Evolutionary conservation across 2,888 invertebrate species (phyloP).

Genomic region (Machimus rusticus): DNA sequence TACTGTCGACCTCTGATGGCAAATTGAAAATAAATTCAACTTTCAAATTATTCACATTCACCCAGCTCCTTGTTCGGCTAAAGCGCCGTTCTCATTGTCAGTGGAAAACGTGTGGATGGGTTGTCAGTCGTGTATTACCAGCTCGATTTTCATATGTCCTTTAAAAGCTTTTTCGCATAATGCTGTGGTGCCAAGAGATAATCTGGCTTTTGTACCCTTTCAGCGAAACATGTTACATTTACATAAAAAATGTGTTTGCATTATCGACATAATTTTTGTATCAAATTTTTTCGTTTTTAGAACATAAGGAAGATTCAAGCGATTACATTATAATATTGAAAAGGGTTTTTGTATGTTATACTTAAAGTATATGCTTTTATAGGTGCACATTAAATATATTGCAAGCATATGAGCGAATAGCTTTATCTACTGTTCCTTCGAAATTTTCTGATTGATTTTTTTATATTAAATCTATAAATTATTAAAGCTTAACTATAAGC

Average conservation of each 20-base stretch:
- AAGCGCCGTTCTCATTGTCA: neutral
- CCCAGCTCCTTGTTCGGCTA: neutral
- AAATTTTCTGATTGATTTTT: no score
- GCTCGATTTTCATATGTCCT: neutral
- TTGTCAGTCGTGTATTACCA: neutral
- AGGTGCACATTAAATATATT: no score
- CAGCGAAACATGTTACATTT: neutral
- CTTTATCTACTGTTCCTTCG: no score
- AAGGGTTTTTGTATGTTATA: neutral
- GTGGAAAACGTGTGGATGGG: neutral
- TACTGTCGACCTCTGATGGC: neutral
- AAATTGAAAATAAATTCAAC: neutral
- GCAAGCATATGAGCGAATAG: no score
- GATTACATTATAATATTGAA: neutral
- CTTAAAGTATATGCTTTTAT: neutral
- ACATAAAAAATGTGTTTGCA: neutral
- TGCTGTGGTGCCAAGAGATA: neutral
- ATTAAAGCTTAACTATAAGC: no score
- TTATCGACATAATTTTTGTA: neutral
- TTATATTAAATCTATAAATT: no score
- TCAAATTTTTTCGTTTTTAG: neutral
- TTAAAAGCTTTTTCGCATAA: neutral
- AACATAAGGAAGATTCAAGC: neutral
- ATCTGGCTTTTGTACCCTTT: neutral
- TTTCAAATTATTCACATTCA: neutral